Conservation (phyloP, 2,888 invertebrate genomes). For the Agrenia bidenticulata region DNA sequence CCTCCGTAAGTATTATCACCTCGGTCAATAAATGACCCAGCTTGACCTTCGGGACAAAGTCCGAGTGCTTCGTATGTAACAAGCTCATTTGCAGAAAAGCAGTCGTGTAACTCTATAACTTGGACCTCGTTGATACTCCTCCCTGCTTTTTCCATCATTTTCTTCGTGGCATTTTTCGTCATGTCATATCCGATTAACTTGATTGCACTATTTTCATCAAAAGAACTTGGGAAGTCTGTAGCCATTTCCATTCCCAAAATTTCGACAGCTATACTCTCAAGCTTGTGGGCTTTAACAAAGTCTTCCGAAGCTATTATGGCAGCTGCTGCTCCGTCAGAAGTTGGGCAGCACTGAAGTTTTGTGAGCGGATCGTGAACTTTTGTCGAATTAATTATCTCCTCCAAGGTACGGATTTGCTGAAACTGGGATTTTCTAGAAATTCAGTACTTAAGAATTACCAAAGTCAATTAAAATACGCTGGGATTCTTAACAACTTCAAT, state of each 20-base stretch:
- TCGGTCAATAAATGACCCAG: constrained; percentile 85
- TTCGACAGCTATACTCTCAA: constrained; percentile 87
- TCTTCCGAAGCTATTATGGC: constrained; percentile 79
- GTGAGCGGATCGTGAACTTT: constrained; percentile 88
- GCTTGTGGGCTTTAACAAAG: constrained; percentile 78
- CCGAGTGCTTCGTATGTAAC: constrained; percentile 97
- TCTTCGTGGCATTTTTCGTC: constrained; percentile 79
- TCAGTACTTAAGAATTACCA: neutral
- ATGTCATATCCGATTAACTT: constrained; percentile 89
- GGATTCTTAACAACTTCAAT: constrained; percentile 42
- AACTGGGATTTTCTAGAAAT: constrained; percentile 82
- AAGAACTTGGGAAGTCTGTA: constrained; percentile 84
- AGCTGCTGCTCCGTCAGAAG: constrained; percentile 96
- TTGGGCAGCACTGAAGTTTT: constrained; percentile 96
- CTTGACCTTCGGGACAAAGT: constrained; percentile 84
- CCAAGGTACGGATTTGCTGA: constrained; percentile 82
- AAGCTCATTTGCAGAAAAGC: constrained; percentile 95
- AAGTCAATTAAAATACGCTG: too few species aligned
- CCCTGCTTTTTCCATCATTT: constrained; percentile 72
- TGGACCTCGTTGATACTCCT: constrained; percentile 78
- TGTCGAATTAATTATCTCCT: constrained; percentile 87
- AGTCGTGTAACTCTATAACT: constrained; percentile 95
- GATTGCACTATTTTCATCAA: constrained; percentile 76
- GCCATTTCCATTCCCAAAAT: constrained; percentile 96
- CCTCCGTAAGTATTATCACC: constrained; percentile 98